Percentiles rank a stretch among this genome's conserved stretches.
Conservation (phyloP, 2,888 invertebrate species). For the Mesopsocus fuscifrons region DNA sequence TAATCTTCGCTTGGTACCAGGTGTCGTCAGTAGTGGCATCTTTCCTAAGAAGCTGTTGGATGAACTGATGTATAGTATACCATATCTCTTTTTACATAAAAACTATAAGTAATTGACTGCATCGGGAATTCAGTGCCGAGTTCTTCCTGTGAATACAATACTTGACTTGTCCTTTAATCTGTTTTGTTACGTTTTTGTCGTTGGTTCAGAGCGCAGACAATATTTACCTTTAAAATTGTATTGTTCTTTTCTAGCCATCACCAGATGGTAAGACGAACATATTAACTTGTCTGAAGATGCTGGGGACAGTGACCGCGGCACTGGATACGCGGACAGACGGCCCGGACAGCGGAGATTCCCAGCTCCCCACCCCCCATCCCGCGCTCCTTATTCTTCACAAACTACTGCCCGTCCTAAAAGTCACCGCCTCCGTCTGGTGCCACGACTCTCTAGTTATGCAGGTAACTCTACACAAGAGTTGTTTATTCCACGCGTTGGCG, state of each 20-base stretch:
- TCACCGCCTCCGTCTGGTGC: conserved; percentile 40
- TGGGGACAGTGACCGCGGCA: conserved; percentile 42
- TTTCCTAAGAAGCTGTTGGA: too few relatives aligned
- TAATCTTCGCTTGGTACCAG: too few relatives aligned
- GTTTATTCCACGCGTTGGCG: too few relatives aligned
- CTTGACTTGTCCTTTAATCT: too few relatives aligned
- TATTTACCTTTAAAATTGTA: too few relatives aligned
- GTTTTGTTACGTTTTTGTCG: too few relatives aligned
- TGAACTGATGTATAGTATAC: too few relatives aligned
- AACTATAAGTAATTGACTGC: too few relatives aligned
- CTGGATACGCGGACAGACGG: conserved; percentile 29
- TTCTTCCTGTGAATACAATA: too few relatives aligned
- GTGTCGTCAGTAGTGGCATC: too few relatives aligned
- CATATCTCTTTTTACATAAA: not conserved
- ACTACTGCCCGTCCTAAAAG: conserved; percentile 39
- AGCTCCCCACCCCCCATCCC: conserved; percentile 27
- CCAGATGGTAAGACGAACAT: conserved; percentile 31
- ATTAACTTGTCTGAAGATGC: conserved; percentile 43
- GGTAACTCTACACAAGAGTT: conserved; percentile 24
- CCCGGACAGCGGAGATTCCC: conserved; percentile 23
- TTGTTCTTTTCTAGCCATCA: conserved; percentile 28
- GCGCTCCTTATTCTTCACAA: conserved; percentile 37
- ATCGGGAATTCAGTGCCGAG: too few relatives aligned
- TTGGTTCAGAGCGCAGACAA: too few relatives aligned
- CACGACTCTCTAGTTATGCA: conserved; percentile 41